Percentiles rank a stretch among this genome's conserved stretches.
These are phyloP conservation scores for Pseudorhiza aurosa DNA, from an alignment of 30 jellyfish, hydroid and myxozoan species.

Conservation along the genomic window DNA sequence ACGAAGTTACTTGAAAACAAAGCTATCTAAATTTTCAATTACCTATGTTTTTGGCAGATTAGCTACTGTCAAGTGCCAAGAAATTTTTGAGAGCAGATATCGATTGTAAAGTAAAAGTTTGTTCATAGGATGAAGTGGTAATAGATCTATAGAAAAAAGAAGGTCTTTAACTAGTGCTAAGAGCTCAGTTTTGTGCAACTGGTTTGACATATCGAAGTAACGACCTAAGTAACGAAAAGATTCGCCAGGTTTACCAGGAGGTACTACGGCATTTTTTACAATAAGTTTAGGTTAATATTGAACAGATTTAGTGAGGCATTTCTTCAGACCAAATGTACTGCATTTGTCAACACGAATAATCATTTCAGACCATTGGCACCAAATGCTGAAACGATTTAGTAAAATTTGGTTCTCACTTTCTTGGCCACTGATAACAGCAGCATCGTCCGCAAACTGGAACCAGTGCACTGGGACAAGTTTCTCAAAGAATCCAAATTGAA, in stretches of 20 bases:
- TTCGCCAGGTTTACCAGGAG: background rate
- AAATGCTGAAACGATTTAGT: background rate
- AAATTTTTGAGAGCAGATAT: too few relatives aligned
- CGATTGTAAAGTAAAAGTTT: too few relatives aligned
- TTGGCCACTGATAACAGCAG: conserved; percentile 1
- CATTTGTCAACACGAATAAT: conserved; percentile 16
- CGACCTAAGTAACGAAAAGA: conserved; percentile 9
- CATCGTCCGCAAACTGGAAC: conserved; percentile 28
- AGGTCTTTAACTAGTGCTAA: too few relatives aligned
- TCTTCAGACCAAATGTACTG: background rate
- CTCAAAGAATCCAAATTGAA: conserved; percentile 5
- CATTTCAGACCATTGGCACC: conserved; percentile 20
- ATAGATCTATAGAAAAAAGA: too few relatives aligned
- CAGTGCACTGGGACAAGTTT: conserved; percentile 11
- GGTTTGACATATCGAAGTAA: background rate
- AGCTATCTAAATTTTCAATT: too few relatives aligned
- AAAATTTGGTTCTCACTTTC: background rate
- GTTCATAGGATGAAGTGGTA: too few relatives aligned
- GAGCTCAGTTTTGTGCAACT: too few relatives aligned
- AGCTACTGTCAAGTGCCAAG: too few relatives aligned
- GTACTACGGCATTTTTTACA: background rate
- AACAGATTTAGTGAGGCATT: too few relatives aligned
- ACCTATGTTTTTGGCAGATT: too few relatives aligned
- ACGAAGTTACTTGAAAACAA: too few relatives aligned
- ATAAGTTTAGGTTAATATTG: too few relatives aligned